Conservation (phyloP, 2,888 invertebrate species). For the Odontothrips loti region DNA sequence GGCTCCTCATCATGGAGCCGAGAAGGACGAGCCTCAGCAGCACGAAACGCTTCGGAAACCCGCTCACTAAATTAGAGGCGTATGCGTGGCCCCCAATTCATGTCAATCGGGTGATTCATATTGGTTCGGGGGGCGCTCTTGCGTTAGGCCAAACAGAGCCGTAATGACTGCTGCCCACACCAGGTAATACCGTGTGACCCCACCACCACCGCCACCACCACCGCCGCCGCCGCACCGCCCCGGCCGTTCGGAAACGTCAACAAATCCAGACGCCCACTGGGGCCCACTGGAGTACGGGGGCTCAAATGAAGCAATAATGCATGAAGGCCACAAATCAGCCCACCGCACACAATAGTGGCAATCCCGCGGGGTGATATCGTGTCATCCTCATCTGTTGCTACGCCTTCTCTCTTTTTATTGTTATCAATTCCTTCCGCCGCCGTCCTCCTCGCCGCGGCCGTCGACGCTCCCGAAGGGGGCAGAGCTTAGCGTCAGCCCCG, state of each 20-base stretch:
- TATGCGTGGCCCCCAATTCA: constrained; percentile 7
- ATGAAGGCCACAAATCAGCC: constrained; percentile 13
- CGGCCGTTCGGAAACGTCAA: background rate
- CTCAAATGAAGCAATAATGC: background rate
- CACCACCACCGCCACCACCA: background rate
- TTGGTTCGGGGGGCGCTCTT: background rate
- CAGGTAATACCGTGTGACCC: background rate
- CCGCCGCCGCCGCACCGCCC: background rate
- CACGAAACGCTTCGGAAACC: background rate
- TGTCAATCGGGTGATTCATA: constrained; percentile 22
- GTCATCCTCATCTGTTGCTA: background rate
- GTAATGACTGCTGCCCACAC: background rate
- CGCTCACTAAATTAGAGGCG: constrained; percentile 6
- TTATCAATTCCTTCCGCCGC: background rate
- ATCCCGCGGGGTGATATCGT: background rate
- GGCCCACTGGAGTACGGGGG: background rate
- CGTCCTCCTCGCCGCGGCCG: background rate
- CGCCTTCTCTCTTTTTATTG: background rate
- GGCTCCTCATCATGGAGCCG: background rate
- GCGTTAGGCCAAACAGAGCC: constrained; percentile 15
- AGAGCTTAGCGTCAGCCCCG: too few relatives aligned
- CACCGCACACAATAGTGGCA: background rate
- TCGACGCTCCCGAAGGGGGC: background rate
- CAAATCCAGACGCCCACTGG: background rate
- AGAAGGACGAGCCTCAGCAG: background rate